phyloP scores from a whole-genome alignment of 2,797 vertebrate species.

The Xyrichtys novacula region DNA sequence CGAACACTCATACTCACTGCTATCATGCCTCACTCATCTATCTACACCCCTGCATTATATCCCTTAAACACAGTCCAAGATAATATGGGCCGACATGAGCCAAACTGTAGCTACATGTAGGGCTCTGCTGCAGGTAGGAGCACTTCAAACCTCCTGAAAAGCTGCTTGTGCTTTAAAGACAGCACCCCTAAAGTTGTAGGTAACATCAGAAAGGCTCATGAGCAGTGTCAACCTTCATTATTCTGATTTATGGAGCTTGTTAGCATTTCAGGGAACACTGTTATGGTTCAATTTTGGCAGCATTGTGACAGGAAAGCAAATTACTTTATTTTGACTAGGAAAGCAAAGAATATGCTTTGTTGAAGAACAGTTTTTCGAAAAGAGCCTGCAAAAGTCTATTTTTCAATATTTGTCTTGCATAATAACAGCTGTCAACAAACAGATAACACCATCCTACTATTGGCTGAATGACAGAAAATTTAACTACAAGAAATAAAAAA shows the following conservation, averaged over 20 bases:
- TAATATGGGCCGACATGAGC: constrained; percentile 61
- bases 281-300: constrained; percentile 41
- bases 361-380: constrained; percentile 20
- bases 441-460: too few relatives aligned
- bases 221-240: constrained; percentile 18
- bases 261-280: constrained; percentile 10
- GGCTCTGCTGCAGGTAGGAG: constrained; percentile 23
- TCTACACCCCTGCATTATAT: constrained; percentile 74
- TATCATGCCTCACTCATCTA: constrained; percentile 75
- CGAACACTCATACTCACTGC: constrained; percentile 61
- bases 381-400: constrained; percentile 1
- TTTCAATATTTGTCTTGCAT: neutral
- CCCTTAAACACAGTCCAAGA: constrained; percentile 67
- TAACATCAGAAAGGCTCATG: constrained; percentile 13
- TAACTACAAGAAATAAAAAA: too few relatives aligned
- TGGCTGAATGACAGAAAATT: too few relatives aligned
- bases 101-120: constrained; percentile 68
- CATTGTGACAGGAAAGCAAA: constrained; percentile 42
- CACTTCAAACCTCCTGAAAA: constrained; percentile 29
- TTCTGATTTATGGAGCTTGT: constrained; percentile 53
- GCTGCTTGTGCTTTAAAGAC: constrained; percentile 10
- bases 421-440: neutral
- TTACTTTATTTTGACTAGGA: constrained; percentile 41
- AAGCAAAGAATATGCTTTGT: constrained; percentile 48
- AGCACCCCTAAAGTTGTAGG: constrained; percentile 24